phyloP scores from a whole-genome alignment of 2,888 invertebrate genomes.

The Agrenia bidenticulata region DNA sequence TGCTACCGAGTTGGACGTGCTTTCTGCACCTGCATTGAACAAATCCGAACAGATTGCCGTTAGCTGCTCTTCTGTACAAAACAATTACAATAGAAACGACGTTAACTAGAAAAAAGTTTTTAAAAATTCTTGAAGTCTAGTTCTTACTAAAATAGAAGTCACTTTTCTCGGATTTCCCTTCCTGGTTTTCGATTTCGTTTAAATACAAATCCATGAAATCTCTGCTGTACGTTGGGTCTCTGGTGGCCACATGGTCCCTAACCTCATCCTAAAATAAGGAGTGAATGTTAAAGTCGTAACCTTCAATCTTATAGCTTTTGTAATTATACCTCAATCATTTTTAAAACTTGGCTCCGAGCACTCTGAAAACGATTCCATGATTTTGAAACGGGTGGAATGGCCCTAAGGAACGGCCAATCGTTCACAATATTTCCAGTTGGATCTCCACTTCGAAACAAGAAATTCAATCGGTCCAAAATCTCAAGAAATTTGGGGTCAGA shows the following conservation, averaged over 20 bases:
- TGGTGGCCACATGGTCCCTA: constrained; percentile 44
- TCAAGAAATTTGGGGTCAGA: constrained; percentile 46
- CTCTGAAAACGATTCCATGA: too few species aligned
- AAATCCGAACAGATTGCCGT: constrained; percentile 41
- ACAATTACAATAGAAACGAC: background rate
- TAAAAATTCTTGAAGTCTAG: background rate
- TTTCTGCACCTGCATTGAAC: constrained; percentile 50
- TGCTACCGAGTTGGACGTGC: constrained; percentile 46
- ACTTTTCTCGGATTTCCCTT: constrained; percentile 20
- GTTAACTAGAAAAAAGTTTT: background rate
- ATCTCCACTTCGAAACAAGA: constrained; percentile 30
- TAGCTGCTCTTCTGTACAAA: constrained; percentile 46
- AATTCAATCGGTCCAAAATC: constrained; percentile 24
- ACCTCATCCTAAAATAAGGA: constrained; percentile 50
- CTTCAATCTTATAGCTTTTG: too few species aligned
- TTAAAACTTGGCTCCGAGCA: too few species aligned
- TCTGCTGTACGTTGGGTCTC: constrained; percentile 29
- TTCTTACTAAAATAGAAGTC: constrained; percentile 42
- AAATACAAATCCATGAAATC: constrained; percentile 53
- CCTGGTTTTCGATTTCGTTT: constrained; percentile 44
- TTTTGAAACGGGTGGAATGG: too few species aligned
- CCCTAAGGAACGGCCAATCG: background rate
- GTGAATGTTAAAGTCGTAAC: too few species aligned
- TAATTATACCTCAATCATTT: too few species aligned
- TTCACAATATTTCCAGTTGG: constrained; percentile 13